These are phyloP conservation scores for Gasterosteus aculeatus DNA, from an alignment of 2,113 vertebrate species.

Conservation along the genomic window DNA sequence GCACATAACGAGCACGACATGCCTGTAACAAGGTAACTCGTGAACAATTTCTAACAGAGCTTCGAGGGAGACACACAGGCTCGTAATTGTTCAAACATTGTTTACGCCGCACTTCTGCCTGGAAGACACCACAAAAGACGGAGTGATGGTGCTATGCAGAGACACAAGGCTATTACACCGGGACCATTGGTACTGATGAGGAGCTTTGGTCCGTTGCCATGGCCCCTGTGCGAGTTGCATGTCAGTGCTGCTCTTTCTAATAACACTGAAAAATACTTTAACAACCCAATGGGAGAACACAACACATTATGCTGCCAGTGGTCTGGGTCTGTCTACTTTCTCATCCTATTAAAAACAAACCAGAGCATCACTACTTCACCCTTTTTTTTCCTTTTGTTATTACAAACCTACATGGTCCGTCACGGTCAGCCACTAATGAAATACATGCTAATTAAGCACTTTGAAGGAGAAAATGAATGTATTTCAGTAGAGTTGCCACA, in stretches of 20 bases:
- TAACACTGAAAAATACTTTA: slow-evolving; percentile 67
- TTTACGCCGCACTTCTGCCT: slow-evolving; percentile 68
- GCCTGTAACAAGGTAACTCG: slow-evolving; percentile 52
- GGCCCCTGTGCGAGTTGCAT: slow-evolving; percentile 68
- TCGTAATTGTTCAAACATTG: slow-evolving; percentile 70
- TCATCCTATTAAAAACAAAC: slow-evolving; percentile 28
- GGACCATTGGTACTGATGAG: slow-evolving; percentile 69
- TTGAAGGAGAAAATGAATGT: slow-evolving; percentile 17
- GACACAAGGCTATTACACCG: slow-evolving; percentile 56
- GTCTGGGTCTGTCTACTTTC: slow-evolving; percentile 47
- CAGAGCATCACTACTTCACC: slow-evolving; percentile 20
- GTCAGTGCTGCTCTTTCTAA: slow-evolving; percentile 65
- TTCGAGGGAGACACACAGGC: slow-evolving; percentile 51
- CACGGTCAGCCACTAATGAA: slow-evolving; percentile 31
- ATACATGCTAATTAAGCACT: slow-evolving; percentile 40
- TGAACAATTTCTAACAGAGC: slow-evolving; percentile 49
- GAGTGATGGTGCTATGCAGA: slow-evolving; percentile 62
- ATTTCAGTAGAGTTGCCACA: slow-evolving; percentile 23
- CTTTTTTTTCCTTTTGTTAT: slow-evolving; percentile 15
- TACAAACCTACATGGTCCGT: slow-evolving; percentile 23
- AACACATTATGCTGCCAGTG: slow-evolving; percentile 41
- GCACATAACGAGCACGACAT: slow-evolving; percentile 31
- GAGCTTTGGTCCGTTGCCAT: slow-evolving; percentile 70
- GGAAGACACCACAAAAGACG: slow-evolving; percentile 71
- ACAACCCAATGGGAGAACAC: slow-evolving; percentile 57